phyloP scores from a whole-genome alignment of 2,797 vertebrate genomes.

The Mycteria americana region DNA sequence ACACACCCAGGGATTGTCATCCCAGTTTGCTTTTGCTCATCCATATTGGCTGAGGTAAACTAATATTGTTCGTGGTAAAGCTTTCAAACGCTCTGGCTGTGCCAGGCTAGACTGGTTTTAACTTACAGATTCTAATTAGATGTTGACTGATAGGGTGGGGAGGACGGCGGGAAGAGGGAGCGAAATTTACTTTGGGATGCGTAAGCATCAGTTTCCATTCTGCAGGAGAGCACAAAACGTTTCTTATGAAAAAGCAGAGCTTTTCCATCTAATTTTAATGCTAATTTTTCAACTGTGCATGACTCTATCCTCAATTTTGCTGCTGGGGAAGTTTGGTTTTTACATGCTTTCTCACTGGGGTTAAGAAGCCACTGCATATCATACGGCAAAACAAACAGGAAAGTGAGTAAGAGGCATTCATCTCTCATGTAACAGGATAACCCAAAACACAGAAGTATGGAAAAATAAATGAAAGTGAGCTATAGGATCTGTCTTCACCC shows the following conservation, averaged over 20 bases:
- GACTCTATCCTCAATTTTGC: background rate
- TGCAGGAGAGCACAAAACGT: background rate
- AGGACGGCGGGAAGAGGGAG: background rate
- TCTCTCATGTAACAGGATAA: background rate
- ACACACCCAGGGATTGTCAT: background rate
- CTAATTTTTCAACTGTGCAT: background rate
- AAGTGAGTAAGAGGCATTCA: background rate
- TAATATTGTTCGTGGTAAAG: background rate
- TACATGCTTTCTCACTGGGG: background rate
- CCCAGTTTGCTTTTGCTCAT: background rate
- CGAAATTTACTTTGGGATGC: background rate
- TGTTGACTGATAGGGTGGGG: background rate
- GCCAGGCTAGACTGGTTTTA: background rate
- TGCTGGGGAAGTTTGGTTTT: background rate
- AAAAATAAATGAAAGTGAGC: slow-evolving; percentile 14
- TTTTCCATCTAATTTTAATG: background rate
- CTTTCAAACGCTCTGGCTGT: background rate
- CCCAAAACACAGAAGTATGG: background rate
- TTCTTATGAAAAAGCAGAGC: background rate
- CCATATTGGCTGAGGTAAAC: background rate
- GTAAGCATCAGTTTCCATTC: background rate
- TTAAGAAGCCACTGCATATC: background rate
- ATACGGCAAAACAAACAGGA: background rate
- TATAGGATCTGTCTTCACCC: background rate
- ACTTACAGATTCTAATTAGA: slow-evolving; percentile 19